Conservation (phyloP, 1,140 invertebrate species). For the Hydropsyche tenuis region DNA sequence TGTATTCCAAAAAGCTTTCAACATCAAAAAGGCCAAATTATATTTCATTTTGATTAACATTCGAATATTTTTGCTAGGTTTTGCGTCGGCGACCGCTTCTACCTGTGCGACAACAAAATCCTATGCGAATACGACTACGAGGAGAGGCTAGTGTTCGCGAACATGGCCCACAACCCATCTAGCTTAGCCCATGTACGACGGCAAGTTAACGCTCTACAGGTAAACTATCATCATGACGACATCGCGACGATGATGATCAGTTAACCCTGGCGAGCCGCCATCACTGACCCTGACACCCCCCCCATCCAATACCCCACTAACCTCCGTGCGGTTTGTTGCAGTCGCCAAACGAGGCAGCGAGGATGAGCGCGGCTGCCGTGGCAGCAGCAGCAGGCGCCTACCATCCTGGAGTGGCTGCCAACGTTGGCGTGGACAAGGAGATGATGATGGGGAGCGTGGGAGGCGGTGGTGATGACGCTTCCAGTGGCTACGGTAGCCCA, state of each 20-base stretch:
- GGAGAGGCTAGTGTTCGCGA: slow-evolving; percentile 87
- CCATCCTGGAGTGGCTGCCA: slow-evolving; percentile 53
- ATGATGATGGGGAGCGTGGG: slow-evolving; percentile 59
- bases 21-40: too few species aligned
- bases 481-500: slow-evolving; percentile 69
- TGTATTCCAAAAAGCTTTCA: too few species aligned
- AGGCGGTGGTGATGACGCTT: slow-evolving; percentile 64
- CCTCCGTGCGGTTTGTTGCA: slow-evolving; percentile 40
- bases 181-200: slow-evolving; percentile 85
- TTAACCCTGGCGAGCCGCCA: slow-evolving; percentile 8
- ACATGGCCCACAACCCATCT: slow-evolving; percentile 86
- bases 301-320: not conserved
- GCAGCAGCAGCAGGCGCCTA: slow-evolving; percentile 55
- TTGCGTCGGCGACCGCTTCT: slow-evolving; percentile 93
- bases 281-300: not conserved
- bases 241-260: slow-evolving; percentile 19
- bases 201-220: slow-evolving; percentile 81
- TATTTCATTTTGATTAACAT: not conserved
- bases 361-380: slow-evolving; percentile 47
- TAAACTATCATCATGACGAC: slow-evolving; percentile 54
- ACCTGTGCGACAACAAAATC: slow-evolving; percentile 92
- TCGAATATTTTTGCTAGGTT: slow-evolving; percentile 78
- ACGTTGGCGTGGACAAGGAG: slow-evolving; percentile 56
- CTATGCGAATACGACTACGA: slow-evolving; percentile 95
- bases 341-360: slow-evolving; percentile 54